Conservation (phyloP, 2,113 vertebrate genomes). For the Eonycteris spelaea region DNA sequence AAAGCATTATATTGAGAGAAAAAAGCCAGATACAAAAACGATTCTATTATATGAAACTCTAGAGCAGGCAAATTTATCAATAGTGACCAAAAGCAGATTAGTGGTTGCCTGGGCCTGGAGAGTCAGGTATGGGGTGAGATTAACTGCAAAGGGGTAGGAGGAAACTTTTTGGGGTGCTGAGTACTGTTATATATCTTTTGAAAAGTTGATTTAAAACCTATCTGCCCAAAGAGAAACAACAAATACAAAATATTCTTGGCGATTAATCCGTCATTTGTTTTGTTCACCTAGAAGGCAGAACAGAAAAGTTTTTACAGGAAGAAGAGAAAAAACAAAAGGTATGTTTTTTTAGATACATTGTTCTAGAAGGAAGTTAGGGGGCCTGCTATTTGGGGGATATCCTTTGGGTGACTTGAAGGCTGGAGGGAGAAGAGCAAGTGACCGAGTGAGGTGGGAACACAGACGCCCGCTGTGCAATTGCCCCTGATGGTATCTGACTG, state of each 20-base stretch:
- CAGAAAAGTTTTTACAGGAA: background rate
- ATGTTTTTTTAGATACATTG: background rate
- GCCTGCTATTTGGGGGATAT: background rate
- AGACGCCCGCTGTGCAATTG: background rate
- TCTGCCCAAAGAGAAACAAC: background rate
- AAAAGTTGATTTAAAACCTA: background rate
- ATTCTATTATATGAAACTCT: background rate
- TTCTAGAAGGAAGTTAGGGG: background rate
- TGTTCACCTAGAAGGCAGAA: background rate
- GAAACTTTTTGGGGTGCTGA: background rate
- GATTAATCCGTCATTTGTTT: background rate
- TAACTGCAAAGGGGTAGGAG: background rate
- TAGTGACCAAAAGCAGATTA: background rate
- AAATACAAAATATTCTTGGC: background rate
- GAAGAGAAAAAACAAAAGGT: background rate
- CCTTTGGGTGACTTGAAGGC: background rate
- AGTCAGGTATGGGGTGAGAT: background rate
- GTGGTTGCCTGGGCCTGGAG: background rate
- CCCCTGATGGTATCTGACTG: background rate
- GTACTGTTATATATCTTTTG: background rate
- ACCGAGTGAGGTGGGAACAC: accelerated
- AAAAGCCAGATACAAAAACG: background rate
- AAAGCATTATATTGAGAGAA: background rate
- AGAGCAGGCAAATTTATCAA: background rate
- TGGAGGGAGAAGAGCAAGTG: background rate